A percentile compares a stretch with the other conserved stretches of the same genome.
These are phyloP conservation scores for Mormyrus lacerda DNA, from an alignment of 2,113 vertebrate genomes.

Conservation along the genomic window DNA sequence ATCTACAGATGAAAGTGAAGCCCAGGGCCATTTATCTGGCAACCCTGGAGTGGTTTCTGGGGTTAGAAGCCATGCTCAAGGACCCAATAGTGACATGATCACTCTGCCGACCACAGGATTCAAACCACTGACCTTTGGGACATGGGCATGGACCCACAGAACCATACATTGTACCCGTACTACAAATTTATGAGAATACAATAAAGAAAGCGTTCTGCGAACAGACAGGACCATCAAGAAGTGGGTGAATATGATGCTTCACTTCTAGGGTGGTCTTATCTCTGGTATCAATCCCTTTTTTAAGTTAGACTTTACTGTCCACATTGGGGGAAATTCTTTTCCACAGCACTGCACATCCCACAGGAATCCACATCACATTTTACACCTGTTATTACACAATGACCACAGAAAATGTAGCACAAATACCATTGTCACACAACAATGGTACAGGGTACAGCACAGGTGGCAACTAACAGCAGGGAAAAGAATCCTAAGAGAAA, in stretches of 20 bases:
- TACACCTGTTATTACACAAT: neutral
- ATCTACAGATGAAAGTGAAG: neutral
- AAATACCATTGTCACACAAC: neutral
- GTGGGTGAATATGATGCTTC: neutral
- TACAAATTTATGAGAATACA: neutral
- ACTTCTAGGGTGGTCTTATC: neutral
- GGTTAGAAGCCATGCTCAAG: neutral
- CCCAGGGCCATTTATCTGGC: neutral
- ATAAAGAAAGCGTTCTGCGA: neutral
- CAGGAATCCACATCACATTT: neutral
- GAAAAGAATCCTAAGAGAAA: neutral
- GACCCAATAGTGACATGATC: neutral
- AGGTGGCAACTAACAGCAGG: neutral
- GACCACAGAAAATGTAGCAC: neutral
- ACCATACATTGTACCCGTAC: neutral
- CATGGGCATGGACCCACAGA: neutral
- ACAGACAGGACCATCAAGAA: neutral
- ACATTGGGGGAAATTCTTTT: neutral
- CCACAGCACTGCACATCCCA: neutral
- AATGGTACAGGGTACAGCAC: neutral
- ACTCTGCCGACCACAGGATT: neutral
- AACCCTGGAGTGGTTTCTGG: neutral
- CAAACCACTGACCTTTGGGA: neutral
- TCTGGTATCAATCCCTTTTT: neutral
- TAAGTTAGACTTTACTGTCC: neutral